Conservation (phyloP, 2,797 vertebrate species). For the Pipistrellus pygmaeus region DNA sequence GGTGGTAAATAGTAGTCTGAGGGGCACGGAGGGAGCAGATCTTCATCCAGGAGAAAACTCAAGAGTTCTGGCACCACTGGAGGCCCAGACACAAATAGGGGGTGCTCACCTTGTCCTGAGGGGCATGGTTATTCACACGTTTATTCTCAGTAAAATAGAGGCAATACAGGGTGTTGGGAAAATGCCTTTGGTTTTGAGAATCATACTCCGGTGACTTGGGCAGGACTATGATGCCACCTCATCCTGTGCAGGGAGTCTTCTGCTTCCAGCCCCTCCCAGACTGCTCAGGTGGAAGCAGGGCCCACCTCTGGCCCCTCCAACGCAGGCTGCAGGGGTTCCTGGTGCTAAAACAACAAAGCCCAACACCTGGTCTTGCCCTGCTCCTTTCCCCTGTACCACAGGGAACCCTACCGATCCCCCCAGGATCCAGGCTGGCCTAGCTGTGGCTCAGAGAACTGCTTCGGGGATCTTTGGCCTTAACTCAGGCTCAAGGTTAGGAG, state of each 20-base stretch:
- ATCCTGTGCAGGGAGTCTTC: neutral
- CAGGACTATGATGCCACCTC: neutral
- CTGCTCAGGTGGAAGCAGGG: neutral
- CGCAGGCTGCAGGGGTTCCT: no score
- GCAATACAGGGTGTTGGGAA: rapidly evolving
- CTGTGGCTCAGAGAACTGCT: neutral
- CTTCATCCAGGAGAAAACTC: constrained; percentile 93
- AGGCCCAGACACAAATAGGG: constrained; percentile 89
- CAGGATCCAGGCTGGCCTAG: neutral
- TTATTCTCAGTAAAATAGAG: neutral
- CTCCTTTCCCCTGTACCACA: neutral
- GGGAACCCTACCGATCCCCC: neutral
- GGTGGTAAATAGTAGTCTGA: constrained; percentile 91
- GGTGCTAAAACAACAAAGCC: neutral
- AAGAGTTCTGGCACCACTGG: constrained; percentile 89
- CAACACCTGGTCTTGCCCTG: no score
- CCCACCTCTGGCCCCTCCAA: neutral
- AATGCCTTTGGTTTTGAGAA: neutral
- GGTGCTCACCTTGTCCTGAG: constrained; percentile 92
- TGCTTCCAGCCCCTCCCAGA: neutral
- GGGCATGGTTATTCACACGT: neutral
- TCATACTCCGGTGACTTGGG: neutral
- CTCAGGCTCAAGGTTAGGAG: neutral
- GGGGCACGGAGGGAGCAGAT: constrained; percentile 91
- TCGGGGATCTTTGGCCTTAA: neutral